phyloP scores from a whole-genome alignment of 1,140 invertebrate genomes.

The Drosophila saltans region DNA sequence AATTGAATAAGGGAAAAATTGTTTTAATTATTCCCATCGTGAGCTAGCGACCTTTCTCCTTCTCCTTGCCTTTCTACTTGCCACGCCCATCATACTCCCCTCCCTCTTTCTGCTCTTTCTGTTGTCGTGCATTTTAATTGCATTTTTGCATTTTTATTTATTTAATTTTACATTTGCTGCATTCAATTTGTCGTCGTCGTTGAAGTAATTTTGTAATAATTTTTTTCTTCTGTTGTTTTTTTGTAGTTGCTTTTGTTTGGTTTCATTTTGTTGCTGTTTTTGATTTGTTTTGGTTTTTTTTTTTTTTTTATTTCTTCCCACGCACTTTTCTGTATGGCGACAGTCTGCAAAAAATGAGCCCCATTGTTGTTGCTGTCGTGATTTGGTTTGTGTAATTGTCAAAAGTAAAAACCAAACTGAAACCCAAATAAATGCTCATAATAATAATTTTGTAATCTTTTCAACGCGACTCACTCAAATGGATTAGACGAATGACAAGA shows the following conservation, averaged over 20 bases:
- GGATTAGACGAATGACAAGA: no score
- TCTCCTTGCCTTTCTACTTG: neutral
- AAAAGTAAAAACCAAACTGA: constrained; percentile 34
- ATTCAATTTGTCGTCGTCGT: constrained; percentile 73
- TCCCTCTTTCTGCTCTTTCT: neutral
- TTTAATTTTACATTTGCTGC: constrained; percentile 73
- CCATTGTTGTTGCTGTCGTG: constrained; percentile 46
- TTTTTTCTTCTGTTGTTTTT: constrained; percentile 16
- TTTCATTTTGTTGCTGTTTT: constrained; percentile 16
- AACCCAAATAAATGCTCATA: constrained; percentile 36
- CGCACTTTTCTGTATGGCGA: constrained; percentile 43
- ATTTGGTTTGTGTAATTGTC: constrained; percentile 74
- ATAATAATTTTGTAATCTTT: constrained; percentile 63
- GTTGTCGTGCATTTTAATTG: constrained; percentile 74
- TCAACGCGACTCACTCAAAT: constrained; percentile 20
- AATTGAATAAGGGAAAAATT: constrained; percentile 47
- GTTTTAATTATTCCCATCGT: constrained; percentile 77
- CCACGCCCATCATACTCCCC: neutral
- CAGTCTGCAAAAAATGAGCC: constrained; percentile 44
- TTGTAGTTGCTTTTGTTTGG: constrained; percentile 43
- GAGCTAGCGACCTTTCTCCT: constrained; percentile 30
- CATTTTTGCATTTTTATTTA: constrained; percentile 80
- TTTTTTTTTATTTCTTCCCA: constrained; percentile 58
- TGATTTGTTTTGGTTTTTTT: constrained; percentile 29
- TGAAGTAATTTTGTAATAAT: constrained; percentile 73